Percentiles rank a stretch among this genome's conserved stretches.
Conservation (phyloP, 2,797 vertebrate species). For the Coluber constrictor region DNA sequence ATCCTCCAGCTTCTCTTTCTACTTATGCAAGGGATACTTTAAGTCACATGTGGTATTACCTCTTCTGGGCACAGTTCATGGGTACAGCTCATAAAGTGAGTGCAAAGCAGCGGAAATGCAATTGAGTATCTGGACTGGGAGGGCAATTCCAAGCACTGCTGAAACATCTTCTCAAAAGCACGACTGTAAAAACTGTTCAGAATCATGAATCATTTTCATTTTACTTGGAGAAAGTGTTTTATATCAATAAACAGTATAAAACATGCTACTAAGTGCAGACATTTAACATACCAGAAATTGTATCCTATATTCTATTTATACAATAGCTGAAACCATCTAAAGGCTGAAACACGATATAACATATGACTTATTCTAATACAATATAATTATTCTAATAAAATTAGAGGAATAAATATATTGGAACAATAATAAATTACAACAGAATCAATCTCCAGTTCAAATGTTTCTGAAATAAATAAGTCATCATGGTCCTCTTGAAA, state of each 20-base stretch:
- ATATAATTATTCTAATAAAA: background rate
- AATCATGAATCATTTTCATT: slow-evolving; percentile 46
- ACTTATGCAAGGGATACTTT: background rate
- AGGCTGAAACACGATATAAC: background rate
- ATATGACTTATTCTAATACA: too few relatives aligned
- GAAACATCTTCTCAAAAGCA: slow-evolving; percentile 99
- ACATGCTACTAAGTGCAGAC: background rate
- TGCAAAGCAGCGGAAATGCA: slow-evolving; percentile 96
- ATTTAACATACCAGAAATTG: background rate
- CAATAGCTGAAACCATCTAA: background rate
- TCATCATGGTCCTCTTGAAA: background rate
- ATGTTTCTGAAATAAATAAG: background rate
- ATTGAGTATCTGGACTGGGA: slow-evolving; percentile 97
- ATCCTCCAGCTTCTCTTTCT: background rate
- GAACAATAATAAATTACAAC: background rate
- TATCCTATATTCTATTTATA: background rate
- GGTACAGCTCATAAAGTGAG: slow-evolving; percentile 99
- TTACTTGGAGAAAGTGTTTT: background rate
- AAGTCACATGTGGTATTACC: slow-evolving; percentile 75
- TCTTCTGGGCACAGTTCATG: slow-evolving; percentile 98
- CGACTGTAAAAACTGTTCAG: slow-evolving; percentile 93
- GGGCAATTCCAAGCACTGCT: slow-evolving; percentile 96
- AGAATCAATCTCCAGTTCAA: background rate
- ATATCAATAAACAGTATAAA: background rate
- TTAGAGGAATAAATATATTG: background rate